Evolutionary conservation across 1,140 invertebrate species (phyloP), one percentile per base, ranked within the genome.

Genomic region (Aphelenchoides fujianensis): DNA sequence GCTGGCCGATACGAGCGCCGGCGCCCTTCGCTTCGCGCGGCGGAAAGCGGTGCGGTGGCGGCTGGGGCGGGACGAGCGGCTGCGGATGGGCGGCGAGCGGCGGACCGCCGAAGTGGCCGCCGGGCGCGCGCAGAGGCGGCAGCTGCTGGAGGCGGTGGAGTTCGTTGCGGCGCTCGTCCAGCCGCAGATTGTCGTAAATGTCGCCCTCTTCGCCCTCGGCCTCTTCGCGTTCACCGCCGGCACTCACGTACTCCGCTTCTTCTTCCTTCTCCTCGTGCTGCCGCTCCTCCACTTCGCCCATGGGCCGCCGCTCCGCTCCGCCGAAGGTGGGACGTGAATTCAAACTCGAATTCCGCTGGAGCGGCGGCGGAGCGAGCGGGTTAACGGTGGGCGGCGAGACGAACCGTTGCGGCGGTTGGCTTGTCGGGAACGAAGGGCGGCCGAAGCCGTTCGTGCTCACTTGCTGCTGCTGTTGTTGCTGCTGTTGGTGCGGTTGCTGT

Each of bases 181-280:
- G 62, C 19, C 67, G 71, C 48, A 82, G 75, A 67, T 82, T 82
- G 53, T 82, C 80, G 68, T 82, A 82, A 68, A 82, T 76, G 31
- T 71, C 82, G 28, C 76, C 82, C 53, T 81, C 81, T n/a, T 82
- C 80, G 9, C 76, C 79, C 36, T 79, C 77, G 73, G 27, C 28
- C 27, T n/a, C n/a, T 69, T 41, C 28, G 37, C 68, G 37, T 35
- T 31, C 12, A 31, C 23, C n/a, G 34, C 34, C 19, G 5, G 55
- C 55, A 5, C 27, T 59, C 19, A 48, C 41, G 23, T 48, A 48
- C 23, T 48, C 41, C 41, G 41, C 41, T 48, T 48, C 41, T 16
- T 48, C 23, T n/a, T n/a, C n/a, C n/a, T n/a, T n/a, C n/a, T n/a
- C n/a, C n/a, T n/a, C n/a, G n/a, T n/a, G n/a, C n/a, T n/a, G n/a